Conservation (phyloP, 1,140 invertebrate species). For the Anagrus nilaparvatae region DNA sequence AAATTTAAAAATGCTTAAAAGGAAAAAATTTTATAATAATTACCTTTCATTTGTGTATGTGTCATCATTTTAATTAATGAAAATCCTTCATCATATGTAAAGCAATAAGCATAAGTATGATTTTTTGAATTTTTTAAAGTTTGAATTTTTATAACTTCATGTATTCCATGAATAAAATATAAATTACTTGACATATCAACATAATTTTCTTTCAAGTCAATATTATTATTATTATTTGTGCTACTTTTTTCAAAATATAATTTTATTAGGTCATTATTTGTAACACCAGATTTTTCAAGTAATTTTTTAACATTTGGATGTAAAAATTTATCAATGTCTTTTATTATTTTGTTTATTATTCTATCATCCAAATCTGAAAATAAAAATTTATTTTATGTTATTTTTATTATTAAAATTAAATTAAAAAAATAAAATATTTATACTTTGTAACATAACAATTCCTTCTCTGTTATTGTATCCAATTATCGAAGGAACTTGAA, state of each 20-base stretch:
- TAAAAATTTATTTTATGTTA: constrained; percentile 1
- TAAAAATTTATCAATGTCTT: constrained; percentile 12
- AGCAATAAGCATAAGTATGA: constrained; percentile 42
- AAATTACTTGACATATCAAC: constrained; percentile 36
- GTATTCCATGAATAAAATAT: constrained; percentile 34
- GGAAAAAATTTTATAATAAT: no score
- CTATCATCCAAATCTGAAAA: constrained; percentile 13
- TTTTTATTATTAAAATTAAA: background rate
- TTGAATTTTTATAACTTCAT: constrained; percentile 35
- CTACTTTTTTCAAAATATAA: constrained; percentile 29
- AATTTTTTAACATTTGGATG: constrained; percentile 9
- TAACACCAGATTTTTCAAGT: constrained; percentile 14
- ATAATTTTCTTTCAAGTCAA: constrained; percentile 28
- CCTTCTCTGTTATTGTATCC: constrained; percentile 52
- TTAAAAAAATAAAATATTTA: no score
- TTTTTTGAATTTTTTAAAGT: constrained; percentile 16
- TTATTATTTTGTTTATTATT: constrained; percentile 12
- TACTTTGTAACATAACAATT: constrained; percentile 34
- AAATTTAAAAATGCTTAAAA: background rate
- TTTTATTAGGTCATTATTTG: constrained; percentile 15
- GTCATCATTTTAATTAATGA: constrained; percentile 13
- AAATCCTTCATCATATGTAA: constrained; percentile 30
- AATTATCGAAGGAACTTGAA: constrained; percentile 48
- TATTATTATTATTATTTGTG: constrained; percentile 20
- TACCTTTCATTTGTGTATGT: constrained; percentile 2